A percentile compares a stretch with the other conserved stretches of the same genome.
Conservation (phyloP, 2,888 invertebrate genomes). For the Arge pagana region DNA sequence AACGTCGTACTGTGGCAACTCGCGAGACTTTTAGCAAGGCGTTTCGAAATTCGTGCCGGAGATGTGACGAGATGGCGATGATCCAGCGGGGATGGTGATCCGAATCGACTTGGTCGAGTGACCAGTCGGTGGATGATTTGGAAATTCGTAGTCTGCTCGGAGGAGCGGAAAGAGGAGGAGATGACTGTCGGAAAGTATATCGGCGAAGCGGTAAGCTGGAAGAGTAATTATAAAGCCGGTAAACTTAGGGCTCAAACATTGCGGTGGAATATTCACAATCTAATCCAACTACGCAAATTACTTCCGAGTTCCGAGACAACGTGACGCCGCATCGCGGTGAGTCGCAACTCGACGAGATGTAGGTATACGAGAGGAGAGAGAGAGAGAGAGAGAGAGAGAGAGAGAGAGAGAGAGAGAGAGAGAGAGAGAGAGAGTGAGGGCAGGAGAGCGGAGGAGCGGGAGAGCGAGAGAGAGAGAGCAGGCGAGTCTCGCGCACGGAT, state of each 20-base stretch:
- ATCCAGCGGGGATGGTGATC: no score
- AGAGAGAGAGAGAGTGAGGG: slow-evolving; percentile 12
- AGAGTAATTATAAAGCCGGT: slow-evolving; percentile 43
- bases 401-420: slow-evolving; percentile 2
- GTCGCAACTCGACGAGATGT: slow-evolving; percentile 4
- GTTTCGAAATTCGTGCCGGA: no score
- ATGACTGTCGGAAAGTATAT: no score
- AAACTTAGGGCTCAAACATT: slow-evolving; percentile 38
- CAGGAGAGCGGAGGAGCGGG: slow-evolving; percentile 2
- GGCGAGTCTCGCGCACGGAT: slow-evolving; percentile 2
- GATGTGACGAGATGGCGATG: no score
- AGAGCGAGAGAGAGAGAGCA: slow-evolving; percentile 9
- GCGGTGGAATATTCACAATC: slow-evolving; percentile 49
- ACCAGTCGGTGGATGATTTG: no score
- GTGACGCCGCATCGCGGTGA: slow-evolving; percentile 25
- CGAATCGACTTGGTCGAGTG: no score
- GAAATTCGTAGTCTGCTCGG: no score
- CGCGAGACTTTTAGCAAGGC: no score
- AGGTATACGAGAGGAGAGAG: slow-evolving; percentile 1
- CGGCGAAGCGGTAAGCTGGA: slow-evolving; percentile 19
- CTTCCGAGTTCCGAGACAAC: slow-evolving; percentile 42
- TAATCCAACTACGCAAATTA: slow-evolving; percentile 53
- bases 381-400: slow-evolving; percentile 6
- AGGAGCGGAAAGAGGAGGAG: no score
- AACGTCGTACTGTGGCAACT: no score